These are phyloP conservation scores for Columbina picui DNA, from an alignment of 2,113 vertebrate genomes.

Conservation along the genomic window DNA sequence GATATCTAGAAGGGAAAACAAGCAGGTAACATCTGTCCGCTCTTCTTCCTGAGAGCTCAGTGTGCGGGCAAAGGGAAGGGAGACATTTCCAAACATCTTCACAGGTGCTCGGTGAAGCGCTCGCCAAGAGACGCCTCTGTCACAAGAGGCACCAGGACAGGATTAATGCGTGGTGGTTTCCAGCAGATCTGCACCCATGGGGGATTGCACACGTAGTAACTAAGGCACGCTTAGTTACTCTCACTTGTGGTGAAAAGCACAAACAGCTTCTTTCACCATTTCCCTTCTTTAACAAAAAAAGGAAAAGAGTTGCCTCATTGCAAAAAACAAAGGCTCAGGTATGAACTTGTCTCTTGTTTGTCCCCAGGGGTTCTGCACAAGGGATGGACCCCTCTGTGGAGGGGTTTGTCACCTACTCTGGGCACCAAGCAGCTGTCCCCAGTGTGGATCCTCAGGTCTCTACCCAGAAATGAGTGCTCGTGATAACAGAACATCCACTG, in stretches of 20 bases:
- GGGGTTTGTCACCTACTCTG: not conserved
- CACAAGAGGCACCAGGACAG: not conserved
- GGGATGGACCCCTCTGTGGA: not conserved
- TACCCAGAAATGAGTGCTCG: not conserved
- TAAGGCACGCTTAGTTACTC: no score
- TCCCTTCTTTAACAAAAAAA: no score
- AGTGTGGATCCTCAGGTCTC: not conserved
- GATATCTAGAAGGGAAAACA: constrained; percentile 22
- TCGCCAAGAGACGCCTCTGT: not conserved
- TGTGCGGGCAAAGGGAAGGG: not conserved
- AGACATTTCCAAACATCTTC: not conserved
- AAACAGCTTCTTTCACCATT: no score
- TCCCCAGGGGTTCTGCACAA: not conserved
- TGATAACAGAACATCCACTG: not conserved
- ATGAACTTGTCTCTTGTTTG: not conserved
- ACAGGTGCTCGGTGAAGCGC: not conserved
- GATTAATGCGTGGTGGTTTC: rapidly evolving
- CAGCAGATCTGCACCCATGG: not conserved
- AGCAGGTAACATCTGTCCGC: not conserved
- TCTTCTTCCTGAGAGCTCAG: constrained; percentile 8
- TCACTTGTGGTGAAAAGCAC: no score
- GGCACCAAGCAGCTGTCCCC: not conserved
- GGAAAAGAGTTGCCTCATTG: no score
- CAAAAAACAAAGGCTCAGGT: not conserved
- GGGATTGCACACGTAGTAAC: not conserved